Conservation (phyloP, 2,113 vertebrate genomes). For the Cochlearius cochlearius region DNA sequence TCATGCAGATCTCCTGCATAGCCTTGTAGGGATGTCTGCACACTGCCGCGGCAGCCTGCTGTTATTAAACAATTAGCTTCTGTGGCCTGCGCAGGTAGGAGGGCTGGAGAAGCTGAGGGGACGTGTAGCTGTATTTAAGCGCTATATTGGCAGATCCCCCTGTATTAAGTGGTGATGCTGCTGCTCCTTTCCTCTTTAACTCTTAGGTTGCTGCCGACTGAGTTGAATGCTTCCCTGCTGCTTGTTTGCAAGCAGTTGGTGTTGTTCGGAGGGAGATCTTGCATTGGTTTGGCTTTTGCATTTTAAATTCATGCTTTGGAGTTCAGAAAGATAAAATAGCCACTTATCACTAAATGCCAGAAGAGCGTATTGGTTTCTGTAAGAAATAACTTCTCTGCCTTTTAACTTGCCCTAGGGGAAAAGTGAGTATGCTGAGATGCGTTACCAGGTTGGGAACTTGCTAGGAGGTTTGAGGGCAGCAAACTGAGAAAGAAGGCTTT, state of each 20-base stretch:
- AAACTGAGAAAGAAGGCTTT: background rate
- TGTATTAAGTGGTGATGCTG: background rate
- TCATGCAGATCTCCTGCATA: background rate
- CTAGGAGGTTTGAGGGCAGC: background rate
- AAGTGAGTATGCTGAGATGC: accelerated
- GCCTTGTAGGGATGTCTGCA: background rate
- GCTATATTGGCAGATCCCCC: background rate
- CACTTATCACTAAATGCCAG: background rate
- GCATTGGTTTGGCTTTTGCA: background rate
- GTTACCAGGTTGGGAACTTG: background rate
- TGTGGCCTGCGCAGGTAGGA: background rate
- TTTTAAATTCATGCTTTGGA: background rate
- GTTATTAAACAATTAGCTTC: background rate
- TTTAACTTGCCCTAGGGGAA: background rate
- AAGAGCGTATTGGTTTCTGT: background rate
- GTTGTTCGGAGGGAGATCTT: background rate
- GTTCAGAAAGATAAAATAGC: background rate
- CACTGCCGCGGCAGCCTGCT: background rate
- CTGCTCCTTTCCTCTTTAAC: background rate
- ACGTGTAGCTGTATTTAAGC: background rate
- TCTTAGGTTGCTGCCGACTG: accelerated
- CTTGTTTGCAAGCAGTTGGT: background rate
- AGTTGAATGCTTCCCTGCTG: background rate
- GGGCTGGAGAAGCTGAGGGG: background rate
- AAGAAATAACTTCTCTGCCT: background rate